A percentile compares a stretch with the other conserved stretches of the same genome.
phyloP scores from a whole-genome alignment of 2,888 invertebrate species.

The Oligia fasciuncula region DNA sequence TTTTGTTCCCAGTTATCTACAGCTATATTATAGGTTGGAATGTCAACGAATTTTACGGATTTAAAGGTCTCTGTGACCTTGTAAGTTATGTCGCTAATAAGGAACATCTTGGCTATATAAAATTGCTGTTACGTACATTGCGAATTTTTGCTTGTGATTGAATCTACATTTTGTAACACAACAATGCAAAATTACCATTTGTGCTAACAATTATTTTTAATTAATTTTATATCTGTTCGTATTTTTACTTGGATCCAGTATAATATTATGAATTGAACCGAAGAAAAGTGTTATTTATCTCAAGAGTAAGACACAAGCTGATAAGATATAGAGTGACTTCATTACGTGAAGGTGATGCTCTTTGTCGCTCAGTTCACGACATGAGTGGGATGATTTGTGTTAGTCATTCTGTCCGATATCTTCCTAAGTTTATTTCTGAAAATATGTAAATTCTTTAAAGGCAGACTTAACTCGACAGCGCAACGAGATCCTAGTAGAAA shows the following conservation, averaged over 20 bases:
- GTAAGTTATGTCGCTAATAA: conserved; percentile 24
- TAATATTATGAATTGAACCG: conserved; percentile 71
- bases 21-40: conserved; percentile 9
- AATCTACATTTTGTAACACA: conserved; percentile 23
- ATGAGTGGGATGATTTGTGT: conserved; percentile 52
- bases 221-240: conserved; percentile 29
- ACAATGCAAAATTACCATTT: conserved; percentile 30
- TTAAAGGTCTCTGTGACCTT: conserved; percentile 12
- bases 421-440: background rate
- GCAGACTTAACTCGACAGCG: background rate
- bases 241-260: conserved; percentile 33
- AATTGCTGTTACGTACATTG: conserved; percentile 10
- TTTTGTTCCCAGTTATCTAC: conserved; percentile 31
- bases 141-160: conserved; percentile 21
- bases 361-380: conserved; percentile 68
- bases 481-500: background rate
- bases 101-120: conserved; percentile 16
- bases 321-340: conserved; percentile 84
- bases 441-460: background rate
- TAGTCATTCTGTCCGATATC: conserved; percentile 46
- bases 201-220: conserved; percentile 25
- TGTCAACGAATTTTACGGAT: conserved; percentile 10
- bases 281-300: conserved; percentile 81
- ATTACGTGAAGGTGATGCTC: conserved; percentile 83
- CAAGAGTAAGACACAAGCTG: conserved; percentile 77